Evolutionary conservation across 2,797 vertebrate genomes (phyloP), one percentile per base, ranked within the genome.

Genomic region (Sparidentex hasta): DNA sequence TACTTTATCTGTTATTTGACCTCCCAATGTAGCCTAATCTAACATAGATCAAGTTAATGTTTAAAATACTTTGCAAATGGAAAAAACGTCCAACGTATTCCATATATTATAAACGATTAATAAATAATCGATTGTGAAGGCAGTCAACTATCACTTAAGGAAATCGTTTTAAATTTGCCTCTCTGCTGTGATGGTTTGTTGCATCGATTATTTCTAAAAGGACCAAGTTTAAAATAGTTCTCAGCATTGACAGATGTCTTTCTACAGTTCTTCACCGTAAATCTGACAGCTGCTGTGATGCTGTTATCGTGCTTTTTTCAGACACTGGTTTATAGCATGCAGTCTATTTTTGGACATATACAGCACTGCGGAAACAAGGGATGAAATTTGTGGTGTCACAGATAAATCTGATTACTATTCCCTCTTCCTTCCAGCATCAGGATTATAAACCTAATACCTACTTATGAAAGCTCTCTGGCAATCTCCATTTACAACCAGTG

Each of bases 401-500:
- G 56, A 85, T 91, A 87, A 90, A 92, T 90, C 88, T 85, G 87
- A 92, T 90, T 89, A 86, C 74, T 77, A 73, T 84, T 85, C 67
- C 79, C 78, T 90, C 82, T 87, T 84, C 81, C 76, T 80, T 41
- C 41, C 86, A 83, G 78, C 87, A 86, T 78, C 63, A 3, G 88
- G 92, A 93, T 94, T 93, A 94, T 91, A 86, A 89, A 86, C 86
- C 83, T 88, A 89, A 92, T 90, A 70, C 88, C 81, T 82, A 83
- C 54, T 84, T 63, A 86, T 75, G 47, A 83, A 86, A 85, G 67
- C 87, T 78, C 71, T 57, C 78, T 74, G 27, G 21, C 78, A 67
- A 78, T 83, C 74, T 87, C 73, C 72, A 55, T 75, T 83, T 84
- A 80, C 71, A 83, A 84, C 69, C 78, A 52, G 57, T 64, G 73